These are phyloP conservation scores for Miniopterus natalensis DNA, from an alignment of 2,113 vertebrate species.

Conservation along the genomic window DNA sequence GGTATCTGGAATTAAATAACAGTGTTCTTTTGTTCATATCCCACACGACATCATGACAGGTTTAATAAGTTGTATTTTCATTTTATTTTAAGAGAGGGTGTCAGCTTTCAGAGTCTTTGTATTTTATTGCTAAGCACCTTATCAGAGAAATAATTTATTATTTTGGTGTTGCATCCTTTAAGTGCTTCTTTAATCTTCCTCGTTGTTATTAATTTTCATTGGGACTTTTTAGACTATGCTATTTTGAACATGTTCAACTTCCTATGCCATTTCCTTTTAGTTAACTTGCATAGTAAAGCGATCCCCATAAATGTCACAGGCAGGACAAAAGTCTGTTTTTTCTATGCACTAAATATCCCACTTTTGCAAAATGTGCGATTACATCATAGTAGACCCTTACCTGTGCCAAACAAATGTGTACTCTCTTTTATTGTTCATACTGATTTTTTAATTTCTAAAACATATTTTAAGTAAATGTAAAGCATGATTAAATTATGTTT, in stretches of 20 bases:
- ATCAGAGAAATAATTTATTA: conserved; percentile 47
- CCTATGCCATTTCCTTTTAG: conserved; percentile 65
- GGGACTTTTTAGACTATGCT: conserved; percentile 45
- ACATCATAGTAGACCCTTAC: conserved; percentile 72
- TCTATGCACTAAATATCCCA: conserved; percentile 55
- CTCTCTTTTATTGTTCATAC: conserved; percentile 54
- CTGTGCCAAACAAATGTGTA: conserved; percentile 69
- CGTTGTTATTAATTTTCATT: conserved; percentile 55
- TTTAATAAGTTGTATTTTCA: conserved; percentile 63
- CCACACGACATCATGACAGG: background rate
- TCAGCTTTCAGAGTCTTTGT: conserved; percentile 4
- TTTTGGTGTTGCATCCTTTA: conserved; percentile 4
- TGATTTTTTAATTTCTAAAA: conserved; percentile 67
- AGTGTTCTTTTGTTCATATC: conserved; percentile 79
- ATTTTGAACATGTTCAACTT: conserved; percentile 66
- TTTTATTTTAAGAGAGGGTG: background rate
- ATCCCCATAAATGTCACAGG: conserved; percentile 68
- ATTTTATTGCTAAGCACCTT: conserved; percentile 32
- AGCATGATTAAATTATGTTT: background rate
- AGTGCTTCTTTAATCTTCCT: conserved; percentile 34
- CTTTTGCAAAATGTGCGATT: conserved; percentile 76
- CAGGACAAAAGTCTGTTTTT: conserved; percentile 49
- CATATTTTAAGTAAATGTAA: conserved; percentile 60
- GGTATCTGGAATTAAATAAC: conserved; percentile 64
- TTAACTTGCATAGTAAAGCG: conserved; percentile 64